A percentile compares a stretch with the other conserved stretches of the same genome.
phyloP scores from a whole-genome alignment of 1,140 invertebrate species.

The Hirudo medicinalis region DNA sequence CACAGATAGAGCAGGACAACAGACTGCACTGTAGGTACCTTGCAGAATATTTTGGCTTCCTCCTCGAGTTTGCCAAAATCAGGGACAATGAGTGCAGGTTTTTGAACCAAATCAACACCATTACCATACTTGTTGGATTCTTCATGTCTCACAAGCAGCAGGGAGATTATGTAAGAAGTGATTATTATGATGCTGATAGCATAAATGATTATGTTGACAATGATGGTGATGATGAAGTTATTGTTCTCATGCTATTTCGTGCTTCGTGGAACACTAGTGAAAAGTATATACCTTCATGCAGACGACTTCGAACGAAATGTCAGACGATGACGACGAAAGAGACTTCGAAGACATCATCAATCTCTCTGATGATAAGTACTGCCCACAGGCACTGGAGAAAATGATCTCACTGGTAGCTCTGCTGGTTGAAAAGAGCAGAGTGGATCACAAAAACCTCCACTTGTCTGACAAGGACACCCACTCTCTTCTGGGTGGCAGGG shows the following conservation, averaged over 20 bases:
- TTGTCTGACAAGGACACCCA: conserved; percentile 63
- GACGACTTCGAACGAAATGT: conserved; percentile 39
- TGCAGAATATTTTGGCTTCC: conserved; percentile 76
- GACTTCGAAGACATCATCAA: conserved; percentile 43
- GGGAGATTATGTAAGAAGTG: conserved; percentile 35
- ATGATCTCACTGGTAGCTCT: conserved; percentile 80
- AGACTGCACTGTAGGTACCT: conserved; percentile 52
- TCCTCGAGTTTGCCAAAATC: conserved; percentile 86
- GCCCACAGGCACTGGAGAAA: conserved; percentile 80
- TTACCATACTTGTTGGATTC: conserved; percentile 76
- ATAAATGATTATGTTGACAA: too few species aligned
- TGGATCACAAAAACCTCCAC: conserved; percentile 58
- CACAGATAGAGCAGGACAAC: conserved; percentile 68
- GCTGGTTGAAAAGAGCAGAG: conserved; percentile 69
- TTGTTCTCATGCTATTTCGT: too few species aligned
- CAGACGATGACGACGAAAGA: conserved; percentile 59
- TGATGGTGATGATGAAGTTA: too few species aligned
- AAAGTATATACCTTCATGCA: not conserved
- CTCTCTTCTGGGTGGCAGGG: conserved; percentile 70
- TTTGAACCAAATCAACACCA: conserved; percentile 67
- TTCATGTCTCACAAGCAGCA: conserved; percentile 51
- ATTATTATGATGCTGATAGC: not conserved
- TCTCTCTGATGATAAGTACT: conserved; percentile 57
- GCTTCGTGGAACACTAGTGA: too few species aligned
- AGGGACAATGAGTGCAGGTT: conserved; percentile 81